Percentiles rank a stretch among this genome's conserved stretches.
Evolutionary conservation across 2,888 invertebrate genomes (phyloP).

Genomic region (Ecdyonurus torrentis): DNA sequence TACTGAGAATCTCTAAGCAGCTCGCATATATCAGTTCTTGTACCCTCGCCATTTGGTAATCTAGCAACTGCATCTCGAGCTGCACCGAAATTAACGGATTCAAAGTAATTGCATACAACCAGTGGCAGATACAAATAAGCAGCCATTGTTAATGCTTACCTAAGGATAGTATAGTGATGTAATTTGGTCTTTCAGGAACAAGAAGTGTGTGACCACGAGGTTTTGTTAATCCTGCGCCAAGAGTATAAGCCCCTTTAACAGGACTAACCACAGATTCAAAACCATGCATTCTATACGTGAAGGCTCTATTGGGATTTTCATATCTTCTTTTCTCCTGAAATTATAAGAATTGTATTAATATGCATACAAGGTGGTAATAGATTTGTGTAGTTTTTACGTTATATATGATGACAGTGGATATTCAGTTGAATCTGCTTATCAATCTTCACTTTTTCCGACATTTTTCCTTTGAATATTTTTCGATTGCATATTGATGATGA

Average conservation of each 20-base stretch:
- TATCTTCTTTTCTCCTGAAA: slow-evolving; percentile 38
- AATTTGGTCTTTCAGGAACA: slow-evolving; percentile 67
- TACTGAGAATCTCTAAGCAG: slow-evolving; percentile 62
- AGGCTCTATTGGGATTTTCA: slow-evolving; percentile 77
- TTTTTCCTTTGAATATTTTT: no score
- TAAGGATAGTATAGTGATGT: slow-evolving; percentile 75
- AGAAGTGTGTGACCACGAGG: slow-evolving; percentile 75
- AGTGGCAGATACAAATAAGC: no score
- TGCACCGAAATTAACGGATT: no score
- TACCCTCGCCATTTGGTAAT: slow-evolving; percentile 87
- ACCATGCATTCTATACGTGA: slow-evolving; percentile 75
- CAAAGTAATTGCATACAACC: no score
- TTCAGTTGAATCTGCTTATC: no score
- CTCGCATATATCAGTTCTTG: slow-evolving; percentile 78
- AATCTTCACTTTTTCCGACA: no score
- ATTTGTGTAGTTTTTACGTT: no score
- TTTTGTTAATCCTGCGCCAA: slow-evolving; percentile 24
- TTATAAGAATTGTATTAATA: no score
- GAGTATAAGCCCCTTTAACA: slow-evolving; percentile 55
- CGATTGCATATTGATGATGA: no score
- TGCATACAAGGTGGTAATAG: no score
- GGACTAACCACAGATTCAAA: slow-evolving; percentile 72
- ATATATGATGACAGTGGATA: no score
- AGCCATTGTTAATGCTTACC: no score
- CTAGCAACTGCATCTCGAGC: slow-evolving; percentile 90